Evolutionary conservation across 2,113 vertebrate genomes (phyloP).

Genomic region (Syrmaticus mikado): DNA sequence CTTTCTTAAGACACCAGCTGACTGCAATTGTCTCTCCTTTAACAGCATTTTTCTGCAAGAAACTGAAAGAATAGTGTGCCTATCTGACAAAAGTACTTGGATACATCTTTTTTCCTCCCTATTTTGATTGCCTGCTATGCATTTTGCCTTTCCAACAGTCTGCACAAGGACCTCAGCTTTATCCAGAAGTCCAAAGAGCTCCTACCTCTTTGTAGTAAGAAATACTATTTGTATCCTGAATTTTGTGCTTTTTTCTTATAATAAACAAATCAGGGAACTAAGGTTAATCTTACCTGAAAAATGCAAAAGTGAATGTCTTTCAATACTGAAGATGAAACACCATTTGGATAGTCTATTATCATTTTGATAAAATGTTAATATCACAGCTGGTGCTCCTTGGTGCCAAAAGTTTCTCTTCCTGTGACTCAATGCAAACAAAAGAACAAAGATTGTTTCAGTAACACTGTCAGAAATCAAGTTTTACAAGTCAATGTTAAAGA

Average conservation of each 20-base stretch:
- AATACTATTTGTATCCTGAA: neutral
- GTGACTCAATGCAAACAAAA: conserved; percentile 5
- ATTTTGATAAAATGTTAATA: conserved; percentile 30
- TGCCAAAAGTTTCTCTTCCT: conserved; percentile 5
- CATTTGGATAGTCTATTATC: neutral
- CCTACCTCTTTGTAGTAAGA: neutral
- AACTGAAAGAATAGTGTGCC: rapidly evolving
- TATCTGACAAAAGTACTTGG: neutral
- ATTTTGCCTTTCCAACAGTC: neutral
- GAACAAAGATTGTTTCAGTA: neutral
- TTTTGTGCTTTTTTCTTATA: neutral
- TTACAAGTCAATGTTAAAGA: too few species aligned
- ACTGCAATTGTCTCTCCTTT: neutral
- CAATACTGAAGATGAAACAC: neutral
- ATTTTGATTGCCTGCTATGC: neutral
- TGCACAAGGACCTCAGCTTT: neutral
- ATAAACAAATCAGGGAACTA: neutral
- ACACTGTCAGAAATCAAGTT: conserved; percentile 36
- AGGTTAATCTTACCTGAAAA: neutral
- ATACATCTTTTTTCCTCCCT: conserved; percentile 1
- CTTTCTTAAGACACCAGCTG: neutral
- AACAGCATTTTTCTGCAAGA: neutral
- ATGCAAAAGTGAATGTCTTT: neutral
- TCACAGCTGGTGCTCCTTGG: neutral
- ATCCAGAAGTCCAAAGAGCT: neutral